These are phyloP conservation scores for Tautogolabrus adspersus DNA, from an alignment of 2,113 vertebrate species.

Conservation along the genomic window DNA sequence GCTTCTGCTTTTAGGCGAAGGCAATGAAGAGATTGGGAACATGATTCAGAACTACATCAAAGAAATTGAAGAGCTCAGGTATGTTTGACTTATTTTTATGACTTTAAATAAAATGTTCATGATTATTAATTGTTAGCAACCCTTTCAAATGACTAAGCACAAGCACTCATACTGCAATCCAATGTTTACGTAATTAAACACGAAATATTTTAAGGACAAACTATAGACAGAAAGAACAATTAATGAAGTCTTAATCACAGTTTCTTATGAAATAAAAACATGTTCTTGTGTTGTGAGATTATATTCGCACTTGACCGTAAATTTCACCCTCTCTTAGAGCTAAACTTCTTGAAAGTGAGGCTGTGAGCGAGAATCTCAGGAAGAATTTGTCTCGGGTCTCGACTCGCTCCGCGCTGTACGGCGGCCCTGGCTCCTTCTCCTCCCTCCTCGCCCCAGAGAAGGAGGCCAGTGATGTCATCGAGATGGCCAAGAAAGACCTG, in stretches of 20 bases:
- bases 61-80: constrained; percentile 99
- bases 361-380: constrained; percentile 93
- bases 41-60: constrained; percentile 99
- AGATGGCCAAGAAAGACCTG: constrained; percentile 95
- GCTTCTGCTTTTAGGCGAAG: constrained; percentile 87
- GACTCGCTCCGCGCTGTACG: constrained; percentile 87
- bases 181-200: too few relatives aligned
- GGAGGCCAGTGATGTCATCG: constrained; percentile 93
- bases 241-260: too few relatives aligned
- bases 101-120: background rate
- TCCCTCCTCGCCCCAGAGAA: constrained; percentile 87
- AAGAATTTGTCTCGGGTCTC: constrained; percentile 91
- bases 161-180: too few relatives aligned
- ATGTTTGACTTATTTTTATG: background rate
- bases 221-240: too few relatives aligned
- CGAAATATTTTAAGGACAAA: too few relatives aligned
- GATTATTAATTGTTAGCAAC: background rate
- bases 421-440: constrained; percentile 83
- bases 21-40: constrained; percentile 95
- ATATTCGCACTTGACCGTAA: background rate
- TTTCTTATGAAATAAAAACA: too few relatives aligned
- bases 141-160: background rate
- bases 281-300: too few relatives aligned
- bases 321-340: constrained; percentile 80
- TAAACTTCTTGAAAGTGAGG: constrained; percentile 96